A percentile compares a stretch with the other conserved stretches of the same genome.
Conservation (phyloP, 2,113 vertebrate genomes). For the Elachura formosa region DNA sequence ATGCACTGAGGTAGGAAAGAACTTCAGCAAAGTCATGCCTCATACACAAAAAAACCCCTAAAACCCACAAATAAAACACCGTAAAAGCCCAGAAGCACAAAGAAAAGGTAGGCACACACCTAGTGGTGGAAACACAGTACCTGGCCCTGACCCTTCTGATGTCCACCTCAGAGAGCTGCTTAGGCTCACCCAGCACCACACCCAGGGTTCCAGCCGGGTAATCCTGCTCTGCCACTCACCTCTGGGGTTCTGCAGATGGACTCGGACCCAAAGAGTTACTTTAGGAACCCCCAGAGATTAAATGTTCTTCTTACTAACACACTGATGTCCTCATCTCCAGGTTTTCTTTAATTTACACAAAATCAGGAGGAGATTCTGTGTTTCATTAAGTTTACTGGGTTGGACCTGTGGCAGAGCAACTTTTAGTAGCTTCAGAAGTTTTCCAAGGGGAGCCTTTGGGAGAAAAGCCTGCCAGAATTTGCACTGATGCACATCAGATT, state of each 20-base stretch:
- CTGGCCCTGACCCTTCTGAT: neutral
- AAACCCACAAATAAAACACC: neutral
- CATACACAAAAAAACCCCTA: neutral
- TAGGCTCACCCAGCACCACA: neutral
- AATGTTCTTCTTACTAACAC: fast-evolving
- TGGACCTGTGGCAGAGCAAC: neutral
- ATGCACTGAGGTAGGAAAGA: neutral
- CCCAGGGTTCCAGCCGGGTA: neutral
- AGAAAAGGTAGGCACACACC: neutral
- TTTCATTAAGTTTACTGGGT: neutral
- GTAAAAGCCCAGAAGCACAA: neutral
- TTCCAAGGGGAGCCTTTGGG: neutral
- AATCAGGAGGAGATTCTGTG: no score
- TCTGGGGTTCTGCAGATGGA: neutral
- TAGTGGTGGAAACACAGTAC: fast-evolving
- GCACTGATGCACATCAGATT: fast-evolving
- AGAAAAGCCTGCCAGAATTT: neutral
- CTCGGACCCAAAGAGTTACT: neutral
- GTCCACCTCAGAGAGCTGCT: neutral
- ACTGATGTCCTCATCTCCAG: neutral
- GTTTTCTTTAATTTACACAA: neutral
- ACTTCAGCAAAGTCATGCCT: fast-evolving
- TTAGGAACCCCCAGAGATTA: neutral
- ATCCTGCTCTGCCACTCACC: neutral
- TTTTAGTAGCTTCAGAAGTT: neutral